phyloP scores from a whole-genome alignment of 2,888 invertebrate species.

The Drosophila vallismaia region DNA sequence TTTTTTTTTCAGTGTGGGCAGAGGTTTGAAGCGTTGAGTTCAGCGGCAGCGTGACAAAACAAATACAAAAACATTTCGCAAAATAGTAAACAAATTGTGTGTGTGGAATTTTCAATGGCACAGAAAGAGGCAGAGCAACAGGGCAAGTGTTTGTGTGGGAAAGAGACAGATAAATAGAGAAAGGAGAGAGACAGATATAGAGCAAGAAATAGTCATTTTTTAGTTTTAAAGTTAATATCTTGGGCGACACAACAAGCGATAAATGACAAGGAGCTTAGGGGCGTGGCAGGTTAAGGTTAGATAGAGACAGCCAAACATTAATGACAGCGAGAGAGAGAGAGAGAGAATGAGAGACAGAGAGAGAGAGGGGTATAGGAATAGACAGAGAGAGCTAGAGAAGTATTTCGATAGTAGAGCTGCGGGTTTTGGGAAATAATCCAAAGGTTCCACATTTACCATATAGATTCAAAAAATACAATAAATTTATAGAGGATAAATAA shows the following conservation, averaged over 20 bases:
- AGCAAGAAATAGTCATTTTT: conserved; percentile 15
- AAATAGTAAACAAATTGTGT: conserved; percentile 38
- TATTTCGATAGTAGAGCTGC: conserved; percentile 33
- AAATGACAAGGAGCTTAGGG: conserved; percentile 42
- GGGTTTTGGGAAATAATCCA: conserved; percentile 4
- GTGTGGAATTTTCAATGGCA: conserved; percentile 15
- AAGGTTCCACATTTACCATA: conserved; percentile 2
- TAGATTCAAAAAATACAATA: background rate
- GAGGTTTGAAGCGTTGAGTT: conserved; percentile 41
- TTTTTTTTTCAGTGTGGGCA: conserved; percentile 80
- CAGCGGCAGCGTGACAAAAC: conserved; percentile 57
- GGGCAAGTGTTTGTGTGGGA: conserved; percentile 12
- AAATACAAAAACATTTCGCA: conserved; percentile 40
- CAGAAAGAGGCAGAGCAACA: conserved; percentile 23
- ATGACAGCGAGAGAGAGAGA: conserved; percentile 6
- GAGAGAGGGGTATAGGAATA: conserved; percentile 5
- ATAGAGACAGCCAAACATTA: conserved; percentile 20
- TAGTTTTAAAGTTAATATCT: conserved; percentile 14
- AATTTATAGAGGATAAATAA: background rate
- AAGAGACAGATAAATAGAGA: conserved; percentile 23
- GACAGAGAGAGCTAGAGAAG: conserved; percentile 7
- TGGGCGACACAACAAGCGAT: conserved; percentile 42
- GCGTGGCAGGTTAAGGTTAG: conserved; percentile 21
- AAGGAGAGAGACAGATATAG: conserved; percentile 8
- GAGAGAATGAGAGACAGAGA: conserved; percentile 12